These are phyloP conservation scores for Pelecanus crispus DNA, from an alignment of 2,113 vertebrate genomes.

Conservation along the genomic window DNA sequence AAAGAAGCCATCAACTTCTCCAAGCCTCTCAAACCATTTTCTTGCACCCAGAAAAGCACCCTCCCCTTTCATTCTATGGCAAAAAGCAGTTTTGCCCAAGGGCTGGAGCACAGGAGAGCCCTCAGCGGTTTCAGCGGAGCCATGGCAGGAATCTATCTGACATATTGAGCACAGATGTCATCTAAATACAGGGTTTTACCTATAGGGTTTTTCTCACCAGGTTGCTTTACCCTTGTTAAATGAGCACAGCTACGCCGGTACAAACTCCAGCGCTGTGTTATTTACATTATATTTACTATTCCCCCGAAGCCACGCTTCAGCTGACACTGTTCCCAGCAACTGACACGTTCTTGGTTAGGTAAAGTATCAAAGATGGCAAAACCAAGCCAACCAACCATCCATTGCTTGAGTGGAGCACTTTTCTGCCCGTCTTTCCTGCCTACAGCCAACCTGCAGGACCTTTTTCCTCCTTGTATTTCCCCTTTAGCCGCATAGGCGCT, in stretches of 20 bases:
- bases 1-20: background rate
- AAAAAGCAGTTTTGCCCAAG: background rate
- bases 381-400: background rate
- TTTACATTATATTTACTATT: too few species aligned
- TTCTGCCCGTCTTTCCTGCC: background rate
- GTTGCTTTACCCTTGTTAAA: background rate
- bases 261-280: background rate
- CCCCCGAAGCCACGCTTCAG: background rate
- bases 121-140: rapidly evolving
- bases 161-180: background rate
- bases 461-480: background rate
- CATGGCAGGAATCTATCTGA: background rate
- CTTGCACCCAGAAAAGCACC: background rate
- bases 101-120: background rate
- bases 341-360: background rate
- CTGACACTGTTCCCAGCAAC: background rate
- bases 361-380: background rate
- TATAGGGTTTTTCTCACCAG: background rate
- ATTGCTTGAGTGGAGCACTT: background rate
- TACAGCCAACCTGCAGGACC: background rate
- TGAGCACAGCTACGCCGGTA: background rate
- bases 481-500: rapidly evolving
- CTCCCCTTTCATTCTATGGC: background rate
- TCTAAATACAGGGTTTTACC: background rate
- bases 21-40: background rate